Percentiles rank a stretch among this genome's conserved stretches.
Evolutionary conservation across 1,140 invertebrate species (phyloP).

Genomic region (Calliphora vicina): DNA sequence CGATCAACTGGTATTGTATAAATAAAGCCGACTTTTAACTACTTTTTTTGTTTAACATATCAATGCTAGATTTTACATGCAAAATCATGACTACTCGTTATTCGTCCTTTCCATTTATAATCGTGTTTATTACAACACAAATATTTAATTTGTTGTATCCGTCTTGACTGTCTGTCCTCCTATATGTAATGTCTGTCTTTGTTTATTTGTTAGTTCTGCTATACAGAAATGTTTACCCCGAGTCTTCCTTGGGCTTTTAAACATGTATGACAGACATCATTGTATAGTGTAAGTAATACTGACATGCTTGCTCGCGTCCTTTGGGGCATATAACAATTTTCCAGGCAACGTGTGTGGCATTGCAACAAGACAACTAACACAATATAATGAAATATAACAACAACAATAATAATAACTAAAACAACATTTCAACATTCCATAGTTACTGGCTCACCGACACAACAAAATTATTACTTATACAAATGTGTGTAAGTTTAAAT

Average conservation of each 20-base stretch:
- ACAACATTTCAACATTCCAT: neutral
- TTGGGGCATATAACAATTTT: neutral
- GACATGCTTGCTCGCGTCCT: neutral
- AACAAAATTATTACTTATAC: no score
- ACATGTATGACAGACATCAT: neutral
- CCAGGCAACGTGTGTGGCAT: neutral
- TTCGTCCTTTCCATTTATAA: no score
- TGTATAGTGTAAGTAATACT: conserved; percentile 6
- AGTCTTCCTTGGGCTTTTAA: neutral
- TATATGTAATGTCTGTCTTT: neutral
- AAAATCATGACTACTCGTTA: no score
- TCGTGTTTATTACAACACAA: no score
- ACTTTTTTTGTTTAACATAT: no score
- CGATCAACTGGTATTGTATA: no score
- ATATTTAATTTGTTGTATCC: no score
- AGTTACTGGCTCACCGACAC: neutral
- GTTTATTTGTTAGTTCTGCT: neutral
- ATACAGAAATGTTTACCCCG: neutral
- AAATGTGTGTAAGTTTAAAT: neutral
- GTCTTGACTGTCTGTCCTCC: no score
- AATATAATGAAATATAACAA: neutral
- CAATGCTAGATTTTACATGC: no score
- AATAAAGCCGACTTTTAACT: no score
- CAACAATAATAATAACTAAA: no score
- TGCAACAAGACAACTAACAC: neutral